These are phyloP conservation scores for Eupleurogrammus muticus DNA, from an alignment of 2,797 vertebrate genomes.

Conservation along the genomic window DNA sequence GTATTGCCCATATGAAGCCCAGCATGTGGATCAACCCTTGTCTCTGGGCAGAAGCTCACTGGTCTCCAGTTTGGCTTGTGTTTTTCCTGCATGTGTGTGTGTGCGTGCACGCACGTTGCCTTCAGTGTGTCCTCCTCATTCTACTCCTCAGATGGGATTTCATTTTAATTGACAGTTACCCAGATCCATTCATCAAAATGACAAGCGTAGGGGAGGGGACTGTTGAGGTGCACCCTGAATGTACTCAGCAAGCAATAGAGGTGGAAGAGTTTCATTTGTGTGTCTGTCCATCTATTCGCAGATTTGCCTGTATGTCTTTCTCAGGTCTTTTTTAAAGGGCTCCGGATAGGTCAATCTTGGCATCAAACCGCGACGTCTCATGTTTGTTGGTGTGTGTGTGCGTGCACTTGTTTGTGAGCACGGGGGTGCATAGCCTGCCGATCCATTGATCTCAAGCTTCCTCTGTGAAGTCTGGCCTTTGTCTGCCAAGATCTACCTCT, in stretches of 20 bases:
- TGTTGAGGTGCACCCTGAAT: slow-evolving; percentile 53
- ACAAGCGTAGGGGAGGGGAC: slow-evolving; percentile 58
- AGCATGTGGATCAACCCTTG: slow-evolving; percentile 71
- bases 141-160: slow-evolving; percentile 77
- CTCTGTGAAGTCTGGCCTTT: slow-evolving; percentile 81
- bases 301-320: slow-evolving; percentile 57
- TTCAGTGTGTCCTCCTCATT: slow-evolving; percentile 71
- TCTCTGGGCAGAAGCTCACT: slow-evolving; percentile 68
- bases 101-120: slow-evolving; percentile 50
- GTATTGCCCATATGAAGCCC: slow-evolving; percentile 75
- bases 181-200: slow-evolving; percentile 80
- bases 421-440: slow-evolving; percentile 53
- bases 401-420: slow-evolving; percentile 42
- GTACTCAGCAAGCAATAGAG: slow-evolving; percentile 36
- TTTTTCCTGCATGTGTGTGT: slow-evolving; percentile 34
- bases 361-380: slow-evolving; percentile 60
- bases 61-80: slow-evolving; percentile 51
- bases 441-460: slow-evolving; percentile 80
- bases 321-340: slow-evolving; percentile 57
- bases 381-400: slow-evolving; percentile 36
- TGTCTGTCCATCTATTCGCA: slow-evolving; percentile 34
- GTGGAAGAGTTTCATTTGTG: slow-evolving; percentile 54
- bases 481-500: slow-evolving; percentile 78
- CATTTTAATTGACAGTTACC: slow-evolving; percentile 85
- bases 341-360: slow-evolving; percentile 73